These are phyloP conservation scores for Cyphomyrus discorhynchus DNA, from an alignment of 2,113 vertebrate genomes.

Conservation along the genomic window DNA sequence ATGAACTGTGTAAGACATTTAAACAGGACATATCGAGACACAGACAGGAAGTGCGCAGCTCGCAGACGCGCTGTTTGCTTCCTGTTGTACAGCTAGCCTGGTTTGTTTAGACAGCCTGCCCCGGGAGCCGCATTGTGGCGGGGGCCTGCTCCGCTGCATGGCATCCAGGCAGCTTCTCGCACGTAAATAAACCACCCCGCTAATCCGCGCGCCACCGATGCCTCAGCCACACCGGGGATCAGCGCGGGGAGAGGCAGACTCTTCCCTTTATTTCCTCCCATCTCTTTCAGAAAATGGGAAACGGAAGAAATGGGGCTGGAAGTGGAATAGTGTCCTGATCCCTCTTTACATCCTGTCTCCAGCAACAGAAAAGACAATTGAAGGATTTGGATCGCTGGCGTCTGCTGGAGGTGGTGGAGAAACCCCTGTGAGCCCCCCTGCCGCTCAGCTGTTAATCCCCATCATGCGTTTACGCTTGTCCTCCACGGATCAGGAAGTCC, in stretches of 20 bases:
- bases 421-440: background rate
- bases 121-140: background rate
- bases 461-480: background rate
- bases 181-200: conserved; percentile 2
- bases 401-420: background rate
- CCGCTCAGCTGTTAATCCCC: background rate
- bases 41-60: background rate
- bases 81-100: background rate
- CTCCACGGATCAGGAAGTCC: background rate
- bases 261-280: background rate
- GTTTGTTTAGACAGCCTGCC: background rate
- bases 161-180: background rate
- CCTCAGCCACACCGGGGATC: background rate
- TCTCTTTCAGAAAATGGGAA: background rate
- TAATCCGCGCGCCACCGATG: background rate
- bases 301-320: background rate
- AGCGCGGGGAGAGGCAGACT: background rate
- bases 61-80: background rate
- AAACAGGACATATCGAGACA: background rate
- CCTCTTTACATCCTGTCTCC: background rate
- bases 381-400: background rate
- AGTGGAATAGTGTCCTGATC: background rate
- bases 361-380: background rate
- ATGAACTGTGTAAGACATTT: background rate
- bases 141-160: background rate